phyloP scores from a whole-genome alignment of 2,113 vertebrate genomes.

The Marcusenius ussheri region DNA sequence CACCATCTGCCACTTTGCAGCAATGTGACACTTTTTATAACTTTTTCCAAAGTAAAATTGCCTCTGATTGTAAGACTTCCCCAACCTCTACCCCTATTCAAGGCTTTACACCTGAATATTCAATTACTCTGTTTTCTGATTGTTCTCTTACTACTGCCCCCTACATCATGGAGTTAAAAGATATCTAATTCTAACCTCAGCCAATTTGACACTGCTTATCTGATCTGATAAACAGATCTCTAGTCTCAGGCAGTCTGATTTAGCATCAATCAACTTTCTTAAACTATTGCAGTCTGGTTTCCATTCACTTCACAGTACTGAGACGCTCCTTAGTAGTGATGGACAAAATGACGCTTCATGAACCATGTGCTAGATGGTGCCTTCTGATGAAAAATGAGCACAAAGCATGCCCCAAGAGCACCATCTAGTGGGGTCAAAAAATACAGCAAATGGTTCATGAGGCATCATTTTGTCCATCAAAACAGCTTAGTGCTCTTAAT shows the following conservation, averaged over 20 bases:
- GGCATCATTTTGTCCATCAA: neutral
- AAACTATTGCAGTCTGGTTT: neutral
- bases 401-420: neutral
- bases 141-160: neutral
- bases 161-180: neutral
- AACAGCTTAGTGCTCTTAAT: neutral
- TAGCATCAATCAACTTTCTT: neutral
- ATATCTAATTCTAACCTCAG: neutral
- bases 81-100: neutral
- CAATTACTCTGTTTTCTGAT: neutral
- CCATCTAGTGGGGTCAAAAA: neutral
- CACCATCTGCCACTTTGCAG: neutral
- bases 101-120: neutral
- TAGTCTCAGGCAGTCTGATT: neutral
- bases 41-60: neutral
- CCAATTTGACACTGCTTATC: neutral
- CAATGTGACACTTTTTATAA: neutral
- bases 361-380: neutral
- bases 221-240: neutral
- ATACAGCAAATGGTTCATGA: neutral
- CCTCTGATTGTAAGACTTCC: neutral
- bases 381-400: neutral
- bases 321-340: neutral
- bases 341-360: neutral
- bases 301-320: neutral